phyloP scores from a whole-genome alignment of 2,888 invertebrate species.

The Drosophila mercatorum region DNA sequence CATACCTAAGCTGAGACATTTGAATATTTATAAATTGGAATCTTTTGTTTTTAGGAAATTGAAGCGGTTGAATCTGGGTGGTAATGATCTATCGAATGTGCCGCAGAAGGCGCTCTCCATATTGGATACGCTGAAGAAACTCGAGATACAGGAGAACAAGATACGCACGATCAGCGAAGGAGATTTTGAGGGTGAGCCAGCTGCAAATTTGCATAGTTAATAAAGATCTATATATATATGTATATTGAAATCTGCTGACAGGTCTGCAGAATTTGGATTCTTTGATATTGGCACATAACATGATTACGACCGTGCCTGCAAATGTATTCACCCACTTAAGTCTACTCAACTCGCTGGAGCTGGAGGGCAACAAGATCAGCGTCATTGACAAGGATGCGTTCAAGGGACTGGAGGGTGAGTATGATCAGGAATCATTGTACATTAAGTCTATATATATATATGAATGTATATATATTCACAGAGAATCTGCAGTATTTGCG shows the following conservation, averaged over 20 bases:
- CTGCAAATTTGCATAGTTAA: not conserved
- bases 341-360: conserved; percentile 93
- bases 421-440: no score
- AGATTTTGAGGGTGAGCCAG: conserved; percentile 91
- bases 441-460: not conserved
- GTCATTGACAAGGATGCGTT: conserved; percentile 94
- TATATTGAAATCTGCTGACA: conserved; percentile 78
- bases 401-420: conserved; percentile 93
- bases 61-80: conserved; percentile 93
- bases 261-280: conserved; percentile 93
- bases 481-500: conserved; percentile 96
- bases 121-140: conserved; percentile 91
- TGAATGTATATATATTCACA: conserved; percentile 83
- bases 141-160: conserved; percentile 95
- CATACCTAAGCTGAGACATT: not conserved
- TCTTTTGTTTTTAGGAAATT: conserved; percentile 87
- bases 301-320: conserved; percentile 90
- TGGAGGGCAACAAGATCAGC: conserved; percentile 93
- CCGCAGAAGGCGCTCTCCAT: conserved; percentile 93
- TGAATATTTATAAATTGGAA: not conserved
- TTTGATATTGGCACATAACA: conserved; percentile 93
- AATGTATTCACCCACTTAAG: conserved; percentile 93
- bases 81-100: conserved; percentile 90
- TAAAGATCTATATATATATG: no score
- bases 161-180: conserved; percentile 91